Conservation (phyloP, 2,797 vertebrate species). For the Falco concolor region DNA sequence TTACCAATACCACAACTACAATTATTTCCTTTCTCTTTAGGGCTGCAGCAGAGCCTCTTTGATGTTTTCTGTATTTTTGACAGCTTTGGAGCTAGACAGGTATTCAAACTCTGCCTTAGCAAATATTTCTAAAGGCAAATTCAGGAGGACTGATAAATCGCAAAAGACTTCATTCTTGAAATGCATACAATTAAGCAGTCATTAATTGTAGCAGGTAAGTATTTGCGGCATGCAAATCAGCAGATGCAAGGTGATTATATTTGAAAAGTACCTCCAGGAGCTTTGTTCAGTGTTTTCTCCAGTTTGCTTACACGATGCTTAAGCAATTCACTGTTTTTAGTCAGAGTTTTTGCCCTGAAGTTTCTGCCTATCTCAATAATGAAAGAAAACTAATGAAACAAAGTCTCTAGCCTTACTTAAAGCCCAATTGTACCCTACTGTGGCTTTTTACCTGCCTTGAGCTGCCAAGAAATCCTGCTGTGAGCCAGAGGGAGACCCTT, state of each 20-base stretch:
- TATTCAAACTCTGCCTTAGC: not conserved
- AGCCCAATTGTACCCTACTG: not conserved
- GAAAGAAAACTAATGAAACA: not conserved
- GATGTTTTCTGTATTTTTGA: not conserved
- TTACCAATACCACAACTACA: constrained; percentile 48
- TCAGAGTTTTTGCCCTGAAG: not conserved
- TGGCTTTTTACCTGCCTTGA: not conserved
- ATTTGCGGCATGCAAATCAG: not conserved
- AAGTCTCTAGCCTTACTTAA: not conserved
- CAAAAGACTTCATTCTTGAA: not conserved
- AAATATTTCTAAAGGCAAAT: not conserved
- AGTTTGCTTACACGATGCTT: not conserved
- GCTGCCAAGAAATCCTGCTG: not conserved
- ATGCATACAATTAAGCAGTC: not conserved
- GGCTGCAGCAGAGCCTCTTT: constrained; percentile 14
- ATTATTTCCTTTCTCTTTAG: constrained; percentile 23
- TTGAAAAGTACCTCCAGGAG: not conserved
- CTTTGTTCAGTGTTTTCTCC: not conserved
- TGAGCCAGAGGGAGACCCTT: not conserved
- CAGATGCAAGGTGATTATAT: rapidly evolving
- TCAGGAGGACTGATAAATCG: not conserved
- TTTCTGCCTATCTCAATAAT: not conserved
- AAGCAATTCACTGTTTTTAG: not conserved
- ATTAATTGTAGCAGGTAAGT: not conserved
- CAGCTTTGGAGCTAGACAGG: not conserved